Conservation (phyloP, 2,797 vertebrate species). For the Myotis myotis region DNA sequence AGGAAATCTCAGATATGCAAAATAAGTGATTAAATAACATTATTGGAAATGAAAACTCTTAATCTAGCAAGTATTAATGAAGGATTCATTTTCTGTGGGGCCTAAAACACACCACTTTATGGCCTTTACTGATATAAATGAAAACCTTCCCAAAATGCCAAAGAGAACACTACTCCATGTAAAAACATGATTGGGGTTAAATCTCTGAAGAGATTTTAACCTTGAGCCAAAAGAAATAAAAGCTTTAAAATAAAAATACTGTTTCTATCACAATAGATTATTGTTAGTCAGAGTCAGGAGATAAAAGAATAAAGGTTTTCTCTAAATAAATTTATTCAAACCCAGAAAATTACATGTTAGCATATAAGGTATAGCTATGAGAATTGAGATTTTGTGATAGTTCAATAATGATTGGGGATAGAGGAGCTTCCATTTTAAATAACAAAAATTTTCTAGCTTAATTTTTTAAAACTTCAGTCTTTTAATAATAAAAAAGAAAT, state of each 20-base stretch:
- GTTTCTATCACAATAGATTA: background rate
- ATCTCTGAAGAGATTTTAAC: background rate
- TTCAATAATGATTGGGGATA: background rate
- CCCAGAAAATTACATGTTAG: background rate
- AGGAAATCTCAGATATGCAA: conserved; percentile 65
- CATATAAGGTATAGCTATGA: background rate
- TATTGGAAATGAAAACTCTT: conserved; percentile 2
- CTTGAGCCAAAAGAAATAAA: background rate
- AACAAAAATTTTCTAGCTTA: background rate
- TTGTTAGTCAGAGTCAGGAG: background rate
- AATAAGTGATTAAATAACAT: background rate
- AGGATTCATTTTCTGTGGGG: conserved; percentile 61
- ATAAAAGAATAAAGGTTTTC: conserved; percentile 3
- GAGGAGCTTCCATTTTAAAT: background rate
- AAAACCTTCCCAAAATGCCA: conserved; percentile 37
- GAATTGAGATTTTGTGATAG: background rate
- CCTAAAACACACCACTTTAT: conserved; percentile 32
- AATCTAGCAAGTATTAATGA: conserved; percentile 70
- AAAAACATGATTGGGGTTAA: conserved; percentile 18
- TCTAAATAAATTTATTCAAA: conserved; percentile 6
- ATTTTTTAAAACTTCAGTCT: background rate
- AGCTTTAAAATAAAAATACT: background rate
- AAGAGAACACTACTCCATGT: background rate
- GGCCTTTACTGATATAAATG: conserved; percentile 49
- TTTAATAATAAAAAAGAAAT: background rate